Percentiles rank a stretch among this genome's conserved stretches.
Conservation (phyloP, 2,888 invertebrate species). For the Hoplodrina ambigua region DNA sequence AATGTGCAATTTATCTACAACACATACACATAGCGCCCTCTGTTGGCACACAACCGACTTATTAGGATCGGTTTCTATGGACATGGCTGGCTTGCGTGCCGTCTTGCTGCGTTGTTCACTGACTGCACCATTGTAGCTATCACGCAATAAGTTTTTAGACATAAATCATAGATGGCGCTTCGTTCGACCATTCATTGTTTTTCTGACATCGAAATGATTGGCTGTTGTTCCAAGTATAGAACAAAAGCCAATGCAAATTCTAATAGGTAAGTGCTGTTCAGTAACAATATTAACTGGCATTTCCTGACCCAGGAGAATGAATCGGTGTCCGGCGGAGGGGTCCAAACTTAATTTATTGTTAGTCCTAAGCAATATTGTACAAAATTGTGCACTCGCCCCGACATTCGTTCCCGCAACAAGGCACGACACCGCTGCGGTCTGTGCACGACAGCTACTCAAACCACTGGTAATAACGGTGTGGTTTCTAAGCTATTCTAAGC, state of each 20-base stretch:
- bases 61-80: not conserved
- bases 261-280: constrained; percentile 17
- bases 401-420: not conserved
- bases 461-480: constrained; percentile 20
- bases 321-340: constrained; percentile 11
- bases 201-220: not conserved
- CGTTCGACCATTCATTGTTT: not conserved
- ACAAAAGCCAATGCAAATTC: constrained; percentile 8
- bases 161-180: constrained; percentile 34
- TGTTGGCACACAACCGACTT: constrained; percentile 14
- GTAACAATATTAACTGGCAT: constrained; percentile 23
- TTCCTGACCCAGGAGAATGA: constrained; percentile 27
- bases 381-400: not conserved
- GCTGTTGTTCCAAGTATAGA: not conserved
- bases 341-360: constrained; percentile 38
- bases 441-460: constrained; percentile 15
- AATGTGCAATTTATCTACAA: not conserved
- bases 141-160: not conserved
- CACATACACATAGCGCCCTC: constrained; percentile 19
- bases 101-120: not conserved
- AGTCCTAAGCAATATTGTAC: not conserved
- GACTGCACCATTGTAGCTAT: not conserved
- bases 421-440: constrained; percentile 23
- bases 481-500: constrained; percentile 12
- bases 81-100: not conserved